Evolutionary conservation across 2,888 invertebrate species (phyloP).

Genomic region (Eristalis pertinax): DNA sequence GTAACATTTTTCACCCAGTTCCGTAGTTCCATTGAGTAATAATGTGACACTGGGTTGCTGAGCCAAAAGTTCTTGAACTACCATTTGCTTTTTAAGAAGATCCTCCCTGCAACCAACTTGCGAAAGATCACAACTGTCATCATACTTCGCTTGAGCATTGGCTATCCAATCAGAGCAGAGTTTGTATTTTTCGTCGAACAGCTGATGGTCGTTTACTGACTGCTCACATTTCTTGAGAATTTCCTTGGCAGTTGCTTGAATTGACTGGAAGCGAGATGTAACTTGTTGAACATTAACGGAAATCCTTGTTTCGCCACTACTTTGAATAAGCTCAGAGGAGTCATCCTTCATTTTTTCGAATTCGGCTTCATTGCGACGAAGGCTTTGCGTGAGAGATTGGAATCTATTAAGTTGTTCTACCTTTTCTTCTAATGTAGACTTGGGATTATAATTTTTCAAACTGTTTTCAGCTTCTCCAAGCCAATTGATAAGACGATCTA

Average conservation of each 20-base stretch:
- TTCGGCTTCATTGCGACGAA: constrained; percentile 92
- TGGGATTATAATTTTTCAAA: constrained; percentile 91
- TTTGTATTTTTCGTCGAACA: constrained; percentile 91
- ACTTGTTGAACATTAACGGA: constrained; percentile 94
- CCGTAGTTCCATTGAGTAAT: constrained; percentile 91
- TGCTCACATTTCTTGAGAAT: constrained; percentile 96
- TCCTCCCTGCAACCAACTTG: constrained; percentile 86
- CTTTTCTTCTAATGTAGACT: constrained; percentile 94
- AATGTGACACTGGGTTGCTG: constrained; percentile 89
- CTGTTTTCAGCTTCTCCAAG: constrained; percentile 92
- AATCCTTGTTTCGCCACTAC: constrained; percentile 92
- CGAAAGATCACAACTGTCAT: constrained; percentile 85
- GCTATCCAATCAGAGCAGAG: constrained; percentile 92
- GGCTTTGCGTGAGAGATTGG: constrained; percentile 90
- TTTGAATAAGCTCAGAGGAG: constrained; percentile 91
- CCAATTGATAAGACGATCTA: constrained; percentile 92
- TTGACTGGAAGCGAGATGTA: constrained; percentile 93
- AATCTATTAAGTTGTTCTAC: constrained; percentile 94
- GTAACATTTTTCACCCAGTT: constrained; percentile 93
- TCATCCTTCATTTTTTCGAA: constrained; percentile 93
- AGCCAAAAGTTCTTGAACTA: constrained; percentile 87
- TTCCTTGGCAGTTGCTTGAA: constrained; percentile 94
- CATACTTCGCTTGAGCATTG: constrained; percentile 87
- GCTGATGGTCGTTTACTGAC: constrained; percentile 90
- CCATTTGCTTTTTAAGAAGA: constrained; percentile 86